A percentile compares a stretch with the other conserved stretches of the same genome.
phyloP scores from a whole-genome alignment of 2,113 vertebrate species.

The Oncorhynchus gorbuscha region DNA sequence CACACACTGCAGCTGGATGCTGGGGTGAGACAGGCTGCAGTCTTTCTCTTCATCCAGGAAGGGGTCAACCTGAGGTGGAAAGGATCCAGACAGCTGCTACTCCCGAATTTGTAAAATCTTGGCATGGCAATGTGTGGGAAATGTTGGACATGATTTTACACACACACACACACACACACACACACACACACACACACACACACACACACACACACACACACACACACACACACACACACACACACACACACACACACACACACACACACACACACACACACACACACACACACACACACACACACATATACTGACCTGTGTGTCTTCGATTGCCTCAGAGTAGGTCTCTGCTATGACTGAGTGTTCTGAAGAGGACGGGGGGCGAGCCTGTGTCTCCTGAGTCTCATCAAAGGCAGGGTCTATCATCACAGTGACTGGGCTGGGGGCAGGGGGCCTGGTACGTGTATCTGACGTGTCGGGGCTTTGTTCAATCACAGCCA shows the following conservation, averaged over 20 bases:
- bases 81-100: not conserved
- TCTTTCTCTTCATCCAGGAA: slow-evolving; percentile 59
- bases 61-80: slow-evolving; percentile 47
- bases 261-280: not conserved
- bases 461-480: slow-evolving; percentile 63
- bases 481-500: slow-evolving; percentile 61
- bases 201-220: not conserved
- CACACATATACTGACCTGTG: slow-evolving; percentile 54
- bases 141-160: no score
- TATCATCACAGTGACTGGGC: slow-evolving; percentile 64
- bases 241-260: not conserved
- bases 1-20: slow-evolving; percentile 63
- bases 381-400: slow-evolving; percentile 36
- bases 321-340: slow-evolving; percentile 60
- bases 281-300: not conserved
- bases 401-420: slow-evolving; percentile 56
- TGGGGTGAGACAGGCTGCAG: slow-evolving; percentile 56
- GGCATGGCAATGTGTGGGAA: not conserved
- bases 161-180: no score
- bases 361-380: slow-evolving; percentile 28
- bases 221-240: not conserved
- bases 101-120: no score
- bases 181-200: no score
- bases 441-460: slow-evolving; percentile 55
- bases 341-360: slow-evolving; percentile 67